These are phyloP conservation scores for Sphaerolaimus hirsutus DNA, from an alignment of 2,888 invertebrate species.

Conservation along the genomic window DNA sequence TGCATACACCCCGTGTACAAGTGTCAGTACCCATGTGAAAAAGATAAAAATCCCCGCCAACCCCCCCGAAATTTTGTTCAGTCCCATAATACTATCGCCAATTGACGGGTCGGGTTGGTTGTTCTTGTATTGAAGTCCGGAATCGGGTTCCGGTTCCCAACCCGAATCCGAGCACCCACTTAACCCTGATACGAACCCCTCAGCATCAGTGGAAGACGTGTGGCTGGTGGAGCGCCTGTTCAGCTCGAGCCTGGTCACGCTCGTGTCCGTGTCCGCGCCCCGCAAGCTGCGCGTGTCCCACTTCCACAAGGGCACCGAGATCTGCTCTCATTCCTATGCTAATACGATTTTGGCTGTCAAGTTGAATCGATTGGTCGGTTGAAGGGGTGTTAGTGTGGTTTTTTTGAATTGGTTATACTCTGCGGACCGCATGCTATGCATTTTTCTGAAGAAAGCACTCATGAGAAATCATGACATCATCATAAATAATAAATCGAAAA, in stretches of 20 bases:
- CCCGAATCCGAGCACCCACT: not conserved
- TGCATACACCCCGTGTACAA: too few species aligned
- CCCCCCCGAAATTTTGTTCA: too few species aligned
- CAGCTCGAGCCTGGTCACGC: slow-evolving; percentile 80
- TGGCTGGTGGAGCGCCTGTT: slow-evolving; percentile 82
- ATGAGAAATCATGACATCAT: too few species aligned
- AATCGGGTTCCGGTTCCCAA: not conserved
- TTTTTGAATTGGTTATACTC: too few species aligned
- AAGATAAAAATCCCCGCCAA: too few species aligned
- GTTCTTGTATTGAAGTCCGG: not conserved
- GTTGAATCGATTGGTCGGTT: slow-evolving; percentile 62
- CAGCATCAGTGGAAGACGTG: slow-evolving; percentile 33
- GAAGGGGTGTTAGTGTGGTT: slow-evolving; percentile 85
- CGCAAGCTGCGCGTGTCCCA: slow-evolving; percentile 79
- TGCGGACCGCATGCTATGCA: too few species aligned
- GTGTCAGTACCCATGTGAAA: too few species aligned
- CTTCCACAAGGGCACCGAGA: slow-evolving; percentile 87
- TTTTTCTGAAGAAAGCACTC: too few species aligned
- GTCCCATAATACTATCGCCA: too few species aligned
- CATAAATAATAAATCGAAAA: too few species aligned
- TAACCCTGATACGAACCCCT: slow-evolving; percentile 8
- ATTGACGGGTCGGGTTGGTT: too few species aligned
- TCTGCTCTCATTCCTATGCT: slow-evolving; percentile 80
- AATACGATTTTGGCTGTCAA: slow-evolving; percentile 84
- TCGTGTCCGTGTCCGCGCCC: slow-evolving; percentile 70